Evolutionary conservation across 1,140 invertebrate species (phyloP).

Genomic region (Parapsyche elsis): DNA sequence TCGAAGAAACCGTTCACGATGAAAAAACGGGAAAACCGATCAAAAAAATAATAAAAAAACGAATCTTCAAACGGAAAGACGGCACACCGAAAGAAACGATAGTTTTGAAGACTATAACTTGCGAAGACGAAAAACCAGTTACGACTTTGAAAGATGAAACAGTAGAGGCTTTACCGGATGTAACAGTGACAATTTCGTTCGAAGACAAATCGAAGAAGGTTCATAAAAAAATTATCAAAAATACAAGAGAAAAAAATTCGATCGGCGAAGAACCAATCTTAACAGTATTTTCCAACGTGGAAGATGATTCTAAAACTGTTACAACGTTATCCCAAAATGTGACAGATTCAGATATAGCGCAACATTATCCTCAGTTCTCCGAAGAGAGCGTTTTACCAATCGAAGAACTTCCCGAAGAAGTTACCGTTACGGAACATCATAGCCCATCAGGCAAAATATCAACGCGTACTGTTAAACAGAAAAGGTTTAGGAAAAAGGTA

Average conservation of each 20-base stretch:
- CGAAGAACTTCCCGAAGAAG: constrained; percentile 60
- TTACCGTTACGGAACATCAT: constrained; percentile 56
- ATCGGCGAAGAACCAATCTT: constrained; percentile 52
- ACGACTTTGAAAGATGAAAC: constrained; percentile 52
- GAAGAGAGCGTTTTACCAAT: constrained; percentile 52
- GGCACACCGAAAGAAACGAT: constrained; percentile 58
- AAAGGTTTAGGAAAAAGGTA: constrained; percentile 59
- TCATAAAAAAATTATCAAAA: constrained; percentile 57
- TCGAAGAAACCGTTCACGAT: constrained; percentile 17
- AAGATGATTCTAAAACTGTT: constrained; percentile 50
- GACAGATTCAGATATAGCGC: neutral
- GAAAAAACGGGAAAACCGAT: constrained; percentile 55
- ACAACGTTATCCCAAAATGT: constrained; percentile 25
- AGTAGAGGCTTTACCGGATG: constrained; percentile 13
- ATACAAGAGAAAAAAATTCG: constrained; percentile 59
- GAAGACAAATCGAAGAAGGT: constrained; percentile 54
- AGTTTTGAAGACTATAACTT: constrained; percentile 21
- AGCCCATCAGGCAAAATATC: constrained; percentile 58
- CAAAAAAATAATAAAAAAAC: constrained; percentile 56
- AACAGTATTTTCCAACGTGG: constrained; percentile 58
- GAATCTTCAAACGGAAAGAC: constrained; percentile 52
- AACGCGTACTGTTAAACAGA: constrained; percentile 61
- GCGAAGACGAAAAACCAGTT: constrained; percentile 47
- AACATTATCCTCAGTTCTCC: constrained; percentile 43
- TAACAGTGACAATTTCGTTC: neutral